These are phyloP conservation scores for Drosophila mauritiana DNA, from an alignment of 1,140 invertebrate genomes.

Conservation along the genomic window DNA sequence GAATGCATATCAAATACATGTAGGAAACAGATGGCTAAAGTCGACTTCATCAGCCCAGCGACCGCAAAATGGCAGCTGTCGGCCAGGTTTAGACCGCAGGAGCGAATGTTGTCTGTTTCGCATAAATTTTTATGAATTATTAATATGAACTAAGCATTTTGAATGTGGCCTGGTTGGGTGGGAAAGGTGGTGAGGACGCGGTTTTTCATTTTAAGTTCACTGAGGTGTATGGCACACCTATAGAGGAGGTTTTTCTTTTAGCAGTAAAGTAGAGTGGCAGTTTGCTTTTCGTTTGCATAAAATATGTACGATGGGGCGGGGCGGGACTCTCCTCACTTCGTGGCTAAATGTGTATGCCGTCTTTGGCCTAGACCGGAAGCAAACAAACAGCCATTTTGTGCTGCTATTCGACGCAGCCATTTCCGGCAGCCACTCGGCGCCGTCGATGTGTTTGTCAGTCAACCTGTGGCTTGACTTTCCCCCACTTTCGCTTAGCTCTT, in stretches of 20 bases:
- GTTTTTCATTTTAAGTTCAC: constrained; percentile 49
- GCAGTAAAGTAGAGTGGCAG: constrained; percentile 15
- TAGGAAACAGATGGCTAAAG: constrained; percentile 31
- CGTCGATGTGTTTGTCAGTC: constrained; percentile 63
- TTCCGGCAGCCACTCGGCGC: constrained; percentile 40
- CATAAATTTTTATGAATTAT: constrained; percentile 80
- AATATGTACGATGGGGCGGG: constrained; percentile 36
- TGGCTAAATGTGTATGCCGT: constrained; percentile 70
- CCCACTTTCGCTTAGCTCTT: constrained; percentile 16
- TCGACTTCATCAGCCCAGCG: constrained; percentile 21
- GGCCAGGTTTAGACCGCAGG: constrained; percentile 33
- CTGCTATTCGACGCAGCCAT: constrained; percentile 46
- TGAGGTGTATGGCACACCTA: constrained; percentile 20
- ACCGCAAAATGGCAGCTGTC: constrained; percentile 28
- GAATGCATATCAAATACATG: constrained; percentile 28
- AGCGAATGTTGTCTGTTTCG: constrained; percentile 66
- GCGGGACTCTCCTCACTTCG: constrained; percentile 47
- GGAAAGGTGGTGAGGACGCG: constrained; percentile 16
- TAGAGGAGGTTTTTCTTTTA: neutral
- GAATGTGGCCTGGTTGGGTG: constrained; percentile 25
- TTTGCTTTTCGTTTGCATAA: constrained; percentile 58
- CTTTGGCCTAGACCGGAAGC: constrained; percentile 72
- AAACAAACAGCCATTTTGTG: constrained; percentile 78
- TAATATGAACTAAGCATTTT: constrained; percentile 70
- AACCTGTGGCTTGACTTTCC: constrained; percentile 70